Evolutionary conservation across 1,140 invertebrate species (phyloP), one percentile per base, ranked within the genome.

Genomic region (Drosophila chauvacae): DNA sequence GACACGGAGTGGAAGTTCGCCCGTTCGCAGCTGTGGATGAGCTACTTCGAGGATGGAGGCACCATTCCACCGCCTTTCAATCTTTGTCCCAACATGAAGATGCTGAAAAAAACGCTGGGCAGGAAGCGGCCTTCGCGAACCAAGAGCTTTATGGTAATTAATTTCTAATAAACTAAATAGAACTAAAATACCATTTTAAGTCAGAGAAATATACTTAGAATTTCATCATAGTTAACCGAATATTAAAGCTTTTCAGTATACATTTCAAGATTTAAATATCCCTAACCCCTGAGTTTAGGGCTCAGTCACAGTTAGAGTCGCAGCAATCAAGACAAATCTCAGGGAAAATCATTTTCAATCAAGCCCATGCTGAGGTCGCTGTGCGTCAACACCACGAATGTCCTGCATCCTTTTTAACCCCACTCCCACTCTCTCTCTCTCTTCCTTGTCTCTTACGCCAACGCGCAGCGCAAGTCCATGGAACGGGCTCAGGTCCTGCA

Each of bases 1-100:
- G 97, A 98, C 82, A 95, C 95, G 1, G 97, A 98, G 93, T 98
- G 97, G 97, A 98, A 98, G 92, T 98, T 98, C 84, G 97, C 97
- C 4, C 93, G 97, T 13, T 97, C 96, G 63, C 95, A 96, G 75
- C 93, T 98, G n/a, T 98, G 97, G 96, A 97, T 98, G 95, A 97
- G 96, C 75, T 98, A 98, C 90, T 98, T 98, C 79, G 96, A 97
- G 84, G 96, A 97, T 51, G 96, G 96, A 0, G 95, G 95, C 61
- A 97, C 96, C 0, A 94, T 98, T 0, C 97, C 97, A 3, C 95
- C 97, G 0, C 97, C 97, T 0, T 97, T 98, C 79, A 98, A 98
- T 91, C 95, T 98, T 64, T 94, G 98, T 20, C 97, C 97, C 7
- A 96, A 96, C 18, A 94, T 94, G 45, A 94, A 94, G 57, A 93